A percentile compares a stretch with the other conserved stretches of the same genome.
Evolutionary conservation across 2,113 vertebrate genomes (phyloP).

Genomic region (Thamnophis sirtalis): DNA sequence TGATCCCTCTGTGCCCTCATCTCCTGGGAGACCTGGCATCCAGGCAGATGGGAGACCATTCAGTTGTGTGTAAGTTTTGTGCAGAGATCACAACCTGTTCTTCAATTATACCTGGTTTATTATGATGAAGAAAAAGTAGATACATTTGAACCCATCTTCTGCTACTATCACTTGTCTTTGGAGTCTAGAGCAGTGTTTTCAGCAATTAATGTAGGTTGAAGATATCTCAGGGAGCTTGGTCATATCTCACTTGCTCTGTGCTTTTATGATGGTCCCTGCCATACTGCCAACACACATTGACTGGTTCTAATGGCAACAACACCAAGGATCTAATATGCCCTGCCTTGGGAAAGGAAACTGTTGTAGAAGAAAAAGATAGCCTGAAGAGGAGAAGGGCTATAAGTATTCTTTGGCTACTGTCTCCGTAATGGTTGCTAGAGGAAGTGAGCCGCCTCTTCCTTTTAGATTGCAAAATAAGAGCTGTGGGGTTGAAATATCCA

Average conservation of each 20-base stretch:
- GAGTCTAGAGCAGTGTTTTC: background rate
- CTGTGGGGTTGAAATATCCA: background rate
- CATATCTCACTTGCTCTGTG: background rate
- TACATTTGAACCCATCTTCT: background rate
- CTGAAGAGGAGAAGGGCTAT: background rate
- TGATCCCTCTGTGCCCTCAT: conserved; percentile 65
- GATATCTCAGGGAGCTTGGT: background rate
- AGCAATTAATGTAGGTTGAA: background rate
- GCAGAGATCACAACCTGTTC: background rate
- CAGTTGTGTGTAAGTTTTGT: conserved; percentile 56
- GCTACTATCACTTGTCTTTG: background rate
- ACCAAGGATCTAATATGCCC: background rate
- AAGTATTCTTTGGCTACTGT: background rate
- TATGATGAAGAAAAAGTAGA: background rate
- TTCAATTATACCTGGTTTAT: background rate
- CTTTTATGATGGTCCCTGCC: background rate
- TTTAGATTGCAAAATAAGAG: background rate
- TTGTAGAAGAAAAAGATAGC: background rate
- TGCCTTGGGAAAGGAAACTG: background rate
- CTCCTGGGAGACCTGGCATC: conserved; percentile 63
- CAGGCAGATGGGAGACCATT: conserved; percentile 63
- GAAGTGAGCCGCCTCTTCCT: background rate
- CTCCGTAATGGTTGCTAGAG: background rate
- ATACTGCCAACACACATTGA: background rate
- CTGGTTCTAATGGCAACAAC: background rate